phyloP scores from a whole-genome alignment of 2,113 vertebrate species.

The Gulo gulo region DNA sequence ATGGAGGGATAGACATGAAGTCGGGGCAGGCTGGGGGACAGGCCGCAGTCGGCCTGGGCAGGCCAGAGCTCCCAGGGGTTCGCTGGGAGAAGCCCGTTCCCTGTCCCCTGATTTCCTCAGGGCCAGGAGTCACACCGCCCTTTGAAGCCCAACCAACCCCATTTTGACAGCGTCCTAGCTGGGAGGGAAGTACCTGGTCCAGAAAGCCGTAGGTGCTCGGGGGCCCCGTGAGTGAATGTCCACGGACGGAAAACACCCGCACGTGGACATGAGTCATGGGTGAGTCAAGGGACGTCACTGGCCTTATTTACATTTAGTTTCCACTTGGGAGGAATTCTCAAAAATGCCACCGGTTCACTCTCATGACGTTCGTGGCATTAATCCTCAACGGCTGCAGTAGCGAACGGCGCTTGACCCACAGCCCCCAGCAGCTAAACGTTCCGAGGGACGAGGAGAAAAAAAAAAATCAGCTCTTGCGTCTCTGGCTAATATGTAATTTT shows the following conservation, averaged over 20 bases:
- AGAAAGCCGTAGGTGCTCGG: background rate
- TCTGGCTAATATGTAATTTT: background rate
- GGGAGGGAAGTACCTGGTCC: background rate
- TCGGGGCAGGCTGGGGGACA: background rate
- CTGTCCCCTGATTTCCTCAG: background rate
- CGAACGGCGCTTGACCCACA: background rate
- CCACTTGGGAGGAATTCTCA: background rate
- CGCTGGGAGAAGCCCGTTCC: too few species aligned
- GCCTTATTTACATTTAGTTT: background rate
- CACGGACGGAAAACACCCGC: accelerated
- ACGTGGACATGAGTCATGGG: accelerated
- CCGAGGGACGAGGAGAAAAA: background rate
- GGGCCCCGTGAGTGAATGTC: accelerated
- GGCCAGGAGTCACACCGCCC: background rate
- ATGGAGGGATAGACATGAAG: accelerated
- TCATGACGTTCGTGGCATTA: background rate
- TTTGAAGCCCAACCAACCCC: background rate
- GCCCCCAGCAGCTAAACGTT: background rate
- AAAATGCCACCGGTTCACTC: too few species aligned
- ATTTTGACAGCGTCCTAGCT: background rate
- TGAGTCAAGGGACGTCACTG: background rate
- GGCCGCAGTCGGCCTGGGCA: accelerated
- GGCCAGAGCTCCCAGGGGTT: background rate
- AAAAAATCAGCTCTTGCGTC: background rate
- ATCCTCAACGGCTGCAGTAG: background rate